Percentiles rank a stretch among this genome's conserved stretches.
These are phyloP conservation scores for Caenorhabditis brenneri DNA, from an alignment of 1,140 invertebrate genomes.

Conservation along the genomic window DNA sequence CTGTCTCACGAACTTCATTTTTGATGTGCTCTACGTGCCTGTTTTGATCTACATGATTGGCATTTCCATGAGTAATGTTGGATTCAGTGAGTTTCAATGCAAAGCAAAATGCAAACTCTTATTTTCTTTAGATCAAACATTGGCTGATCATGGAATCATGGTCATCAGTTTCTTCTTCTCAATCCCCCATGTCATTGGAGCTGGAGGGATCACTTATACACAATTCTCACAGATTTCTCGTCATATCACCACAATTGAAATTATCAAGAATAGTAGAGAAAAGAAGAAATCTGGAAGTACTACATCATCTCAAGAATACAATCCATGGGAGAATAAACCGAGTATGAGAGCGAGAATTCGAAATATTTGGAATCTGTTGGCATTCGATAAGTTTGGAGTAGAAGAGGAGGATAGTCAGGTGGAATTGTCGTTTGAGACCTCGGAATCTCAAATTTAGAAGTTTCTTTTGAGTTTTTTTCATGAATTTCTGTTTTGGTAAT, in stretches of 20 bases:
- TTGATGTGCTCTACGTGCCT: neutral
- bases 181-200: neutral
- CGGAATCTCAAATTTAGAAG: neutral
- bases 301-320: neutral
- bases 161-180: neutral
- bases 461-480: neutral
- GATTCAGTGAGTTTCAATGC: neutral
- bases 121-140: neutral
- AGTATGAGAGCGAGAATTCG: neutral
- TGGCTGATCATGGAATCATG: neutral
- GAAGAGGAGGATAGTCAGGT: neutral
- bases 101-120: neutral
- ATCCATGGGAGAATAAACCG: neutral
- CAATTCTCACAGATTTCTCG: constrained; percentile 36
- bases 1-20: neutral
- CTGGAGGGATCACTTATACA: neutral
- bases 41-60: neutral
- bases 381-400: neutral
- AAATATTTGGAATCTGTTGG: constrained; percentile 10
- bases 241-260: constrained; percentile 6
- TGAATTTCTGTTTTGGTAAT: too few relatives aligned
- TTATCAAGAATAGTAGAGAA: neutral
- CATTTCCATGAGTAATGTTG: neutral
- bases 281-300: neutral
- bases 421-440: neutral